These are phyloP conservation scores for Otis tarda DNA, from an alignment of 2,113 vertebrate genomes.

Conservation along the genomic window DNA sequence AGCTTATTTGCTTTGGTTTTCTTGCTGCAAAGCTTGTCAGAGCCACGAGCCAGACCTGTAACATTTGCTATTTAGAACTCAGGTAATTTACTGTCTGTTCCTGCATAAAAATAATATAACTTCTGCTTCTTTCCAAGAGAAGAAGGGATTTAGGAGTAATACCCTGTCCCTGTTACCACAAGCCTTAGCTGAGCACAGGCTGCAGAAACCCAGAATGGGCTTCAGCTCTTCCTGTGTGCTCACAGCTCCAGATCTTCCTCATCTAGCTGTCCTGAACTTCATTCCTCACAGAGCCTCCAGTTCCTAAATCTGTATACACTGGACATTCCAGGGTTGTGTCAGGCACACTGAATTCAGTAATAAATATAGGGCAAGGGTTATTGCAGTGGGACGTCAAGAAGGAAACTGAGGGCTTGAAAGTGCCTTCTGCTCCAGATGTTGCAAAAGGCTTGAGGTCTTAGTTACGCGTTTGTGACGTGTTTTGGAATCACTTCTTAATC, in stretches of 20 bases:
- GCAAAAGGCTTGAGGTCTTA: conserved; percentile 8
- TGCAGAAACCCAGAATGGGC: neutral
- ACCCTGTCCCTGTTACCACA: neutral
- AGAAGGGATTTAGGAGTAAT: neutral
- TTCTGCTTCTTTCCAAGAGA: neutral
- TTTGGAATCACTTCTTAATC: neutral
- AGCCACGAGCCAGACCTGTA: neutral
- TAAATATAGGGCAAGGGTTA: conserved; percentile 32
- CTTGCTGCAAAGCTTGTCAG: neutral
- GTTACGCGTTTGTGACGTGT: rapidly evolving
- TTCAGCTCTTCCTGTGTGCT: neutral
- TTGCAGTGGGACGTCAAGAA: neutral
- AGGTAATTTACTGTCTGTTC: neutral
- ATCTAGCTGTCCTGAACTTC: conserved; percentile 21
- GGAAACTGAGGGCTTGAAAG: neutral
- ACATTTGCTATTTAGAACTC: neutral
- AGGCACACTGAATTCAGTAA: neutral
- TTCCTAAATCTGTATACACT: conserved; percentile 50
- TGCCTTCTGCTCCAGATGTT: neutral
- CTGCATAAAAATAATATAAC: neutral
- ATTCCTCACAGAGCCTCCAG: conserved; percentile 47
- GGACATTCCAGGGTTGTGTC: conserved; percentile 37
- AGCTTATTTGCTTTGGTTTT: neutral
- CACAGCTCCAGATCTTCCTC: neutral
- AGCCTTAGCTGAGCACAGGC: neutral